A percentile compares a stretch with the other conserved stretches of the same genome.
Evolutionary conservation across 2,888 invertebrate species (phyloP).

Genomic region (Allacma fusca): DNA sequence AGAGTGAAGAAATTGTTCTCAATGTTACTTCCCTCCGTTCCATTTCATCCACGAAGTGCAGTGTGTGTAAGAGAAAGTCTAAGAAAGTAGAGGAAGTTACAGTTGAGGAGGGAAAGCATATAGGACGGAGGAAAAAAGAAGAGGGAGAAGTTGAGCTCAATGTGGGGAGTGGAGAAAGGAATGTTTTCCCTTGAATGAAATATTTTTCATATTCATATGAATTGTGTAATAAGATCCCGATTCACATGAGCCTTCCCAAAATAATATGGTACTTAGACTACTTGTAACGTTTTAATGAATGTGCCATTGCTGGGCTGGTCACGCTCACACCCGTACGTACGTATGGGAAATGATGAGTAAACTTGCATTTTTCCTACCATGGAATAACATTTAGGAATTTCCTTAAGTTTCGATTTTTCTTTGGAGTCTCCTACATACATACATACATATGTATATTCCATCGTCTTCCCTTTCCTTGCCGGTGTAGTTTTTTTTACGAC

Average conservation of each 20-base stretch:
- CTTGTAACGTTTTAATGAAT: constrained; percentile 6
- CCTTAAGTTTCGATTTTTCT: too few species aligned
- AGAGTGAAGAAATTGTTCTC: constrained; percentile 21
- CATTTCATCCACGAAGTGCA: neutral
- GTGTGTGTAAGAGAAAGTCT: too few species aligned
- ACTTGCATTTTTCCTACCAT: neutral
- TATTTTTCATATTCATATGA: constrained; percentile 13
- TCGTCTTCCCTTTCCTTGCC: too few species aligned
- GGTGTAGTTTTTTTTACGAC: too few species aligned
- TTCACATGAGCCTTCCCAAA: neutral
- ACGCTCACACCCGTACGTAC: neutral
- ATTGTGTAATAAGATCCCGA: neutral
- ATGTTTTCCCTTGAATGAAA: neutral
- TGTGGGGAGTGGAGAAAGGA: neutral
- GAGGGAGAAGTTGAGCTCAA: neutral
- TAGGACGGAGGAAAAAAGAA: neutral
- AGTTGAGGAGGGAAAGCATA: neutral
- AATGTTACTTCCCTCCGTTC: neutral
- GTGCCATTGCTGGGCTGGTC: neutral
- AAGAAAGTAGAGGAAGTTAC: too few species aligned
- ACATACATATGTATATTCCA: too few species aligned
- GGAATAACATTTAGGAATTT: too few species aligned
- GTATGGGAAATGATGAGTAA: neutral
- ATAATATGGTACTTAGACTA: neutral
- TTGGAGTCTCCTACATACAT: too few species aligned